phyloP scores from a whole-genome alignment of 2,113 vertebrate genomes.

The Dasyurus viverrinus region DNA sequence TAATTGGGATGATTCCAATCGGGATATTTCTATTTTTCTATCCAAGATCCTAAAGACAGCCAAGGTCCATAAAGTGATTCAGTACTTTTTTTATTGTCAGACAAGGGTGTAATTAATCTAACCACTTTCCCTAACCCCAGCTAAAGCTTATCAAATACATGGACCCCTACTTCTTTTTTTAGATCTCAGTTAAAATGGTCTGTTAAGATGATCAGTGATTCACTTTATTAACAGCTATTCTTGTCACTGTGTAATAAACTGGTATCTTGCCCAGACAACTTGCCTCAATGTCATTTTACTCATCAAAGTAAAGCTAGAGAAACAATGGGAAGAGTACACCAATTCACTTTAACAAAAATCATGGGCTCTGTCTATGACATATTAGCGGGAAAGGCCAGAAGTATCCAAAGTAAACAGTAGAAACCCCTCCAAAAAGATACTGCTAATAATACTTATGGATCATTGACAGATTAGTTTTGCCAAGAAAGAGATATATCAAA shows the following conservation, averaged over 20 bases:
- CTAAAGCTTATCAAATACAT: not conserved
- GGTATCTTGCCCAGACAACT: not conserved
- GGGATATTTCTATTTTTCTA: not conserved
- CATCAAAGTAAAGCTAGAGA: not conserved
- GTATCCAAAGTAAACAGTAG: not conserved
- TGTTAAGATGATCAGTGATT: not conserved
- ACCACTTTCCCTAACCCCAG: not conserved
- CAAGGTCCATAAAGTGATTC: not conserved
- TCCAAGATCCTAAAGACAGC: not conserved
- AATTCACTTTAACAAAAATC: too few relatives aligned
- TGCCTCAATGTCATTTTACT: not conserved
- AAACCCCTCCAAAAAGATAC: not conserved
- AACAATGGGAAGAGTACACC: not conserved
- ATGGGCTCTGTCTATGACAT: too few relatives aligned
- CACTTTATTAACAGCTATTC: not conserved
- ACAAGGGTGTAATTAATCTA: not conserved
- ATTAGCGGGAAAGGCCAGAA: not conserved
- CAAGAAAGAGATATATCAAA: not conserved
- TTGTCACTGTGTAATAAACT: not conserved
- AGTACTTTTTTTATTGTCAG: not conserved
- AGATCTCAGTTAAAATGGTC: too few relatives aligned
- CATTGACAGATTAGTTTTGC: not conserved
- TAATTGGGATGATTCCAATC: not conserved
- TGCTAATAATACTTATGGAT: not conserved
- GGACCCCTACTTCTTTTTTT: not conserved